Conservation (phyloP, 2,888 invertebrate genomes). For the Hydriomena furcata region DNA sequence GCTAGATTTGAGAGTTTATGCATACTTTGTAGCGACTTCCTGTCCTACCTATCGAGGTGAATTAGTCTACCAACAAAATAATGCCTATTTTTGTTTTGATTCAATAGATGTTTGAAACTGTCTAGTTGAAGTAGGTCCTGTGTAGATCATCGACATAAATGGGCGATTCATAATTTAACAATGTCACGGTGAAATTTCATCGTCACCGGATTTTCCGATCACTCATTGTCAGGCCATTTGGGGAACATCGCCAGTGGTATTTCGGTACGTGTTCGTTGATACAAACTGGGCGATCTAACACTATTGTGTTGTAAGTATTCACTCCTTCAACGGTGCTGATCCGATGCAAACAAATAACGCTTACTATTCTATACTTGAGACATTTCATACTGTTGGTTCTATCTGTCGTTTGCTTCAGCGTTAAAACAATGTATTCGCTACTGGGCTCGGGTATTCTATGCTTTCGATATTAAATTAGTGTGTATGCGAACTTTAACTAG, state of each 20-base stretch:
- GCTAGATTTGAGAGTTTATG: conserved; percentile 63
- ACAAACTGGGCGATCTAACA: conserved; percentile 65
- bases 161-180: conserved; percentile 41
- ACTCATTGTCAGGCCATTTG: conserved; percentile 71
- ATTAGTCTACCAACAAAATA: conserved; percentile 54
- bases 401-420: conserved; percentile 82
- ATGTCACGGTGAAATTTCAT: conserved; percentile 40
- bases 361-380: conserved; percentile 73
- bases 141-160: conserved; percentile 63
- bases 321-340: conserved; percentile 69
- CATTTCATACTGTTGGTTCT: conserved; percentile 77
- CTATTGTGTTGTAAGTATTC: conserved; percentile 79
- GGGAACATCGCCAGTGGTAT: conserved; percentile 62
- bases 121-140: conserved; percentile 73
- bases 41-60: conserved; percentile 52
- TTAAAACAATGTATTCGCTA: conserved; percentile 80
- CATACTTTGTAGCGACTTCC: conserved; percentile 62
- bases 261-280: conserved; percentile 59
- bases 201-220: conserved; percentile 43
- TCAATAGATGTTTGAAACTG: conserved; percentile 63
- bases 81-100: conserved; percentile 59
- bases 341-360: conserved; percentile 71
- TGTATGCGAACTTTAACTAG: conserved; percentile 81
- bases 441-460: conserved; percentile 83
- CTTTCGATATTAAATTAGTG: conserved; percentile 83